Base-by-base conservation (phyloP, 2,797 vertebrate species). In the Tachyglossus aculeatus region DNA sequence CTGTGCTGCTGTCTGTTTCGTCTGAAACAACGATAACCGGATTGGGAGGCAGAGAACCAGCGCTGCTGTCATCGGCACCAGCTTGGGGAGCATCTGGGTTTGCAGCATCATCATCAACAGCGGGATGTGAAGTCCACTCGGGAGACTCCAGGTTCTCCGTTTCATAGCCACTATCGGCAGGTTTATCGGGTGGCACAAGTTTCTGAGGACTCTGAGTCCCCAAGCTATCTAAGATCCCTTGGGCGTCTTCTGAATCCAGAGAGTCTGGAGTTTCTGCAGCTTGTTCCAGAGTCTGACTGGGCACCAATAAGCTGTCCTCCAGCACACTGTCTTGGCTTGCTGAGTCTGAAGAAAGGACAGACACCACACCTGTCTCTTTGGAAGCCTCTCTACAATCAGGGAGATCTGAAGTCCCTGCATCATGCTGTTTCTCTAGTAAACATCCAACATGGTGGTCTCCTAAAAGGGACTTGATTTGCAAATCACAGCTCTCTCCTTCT, bases 91-190 rank as follows among this genome's bases (percentile, higher is more conserved):
- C 64, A 39, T 94, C 94, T 11, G 83, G 85, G 16, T 83, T 89
- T 11, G 92, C 82, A 9, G 88, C 2, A 0, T 93, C 93, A 0
- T 93, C 93, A 50, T 93, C 90, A 2, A 79, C 89, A 13, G 84
- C 63, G 5, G 92, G 71, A 81, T 97, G 97, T 22, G 96, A 96
- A 65, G 96, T 98, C 97, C 97, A 99, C 76, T 99, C 98, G 0
- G 98, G 98, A 67, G 98, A 99, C 82, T 99, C 98, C 64, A 99
- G 81, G 88, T 99, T 99, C 91, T 99, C 98, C 0, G 98, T 99
- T 90, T 99, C 98, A 7, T 99, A 99, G 22, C 98, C 98, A 2
- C 98, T 99, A 80, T 99, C 98, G 2, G 96, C 96, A 22, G 97
- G 95, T 88, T 97, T 99, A 87, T 97, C 97, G 0, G 96, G 96